Conservation (phyloP, 2,888 invertebrate genomes). For the Spodoptera picta region DNA sequence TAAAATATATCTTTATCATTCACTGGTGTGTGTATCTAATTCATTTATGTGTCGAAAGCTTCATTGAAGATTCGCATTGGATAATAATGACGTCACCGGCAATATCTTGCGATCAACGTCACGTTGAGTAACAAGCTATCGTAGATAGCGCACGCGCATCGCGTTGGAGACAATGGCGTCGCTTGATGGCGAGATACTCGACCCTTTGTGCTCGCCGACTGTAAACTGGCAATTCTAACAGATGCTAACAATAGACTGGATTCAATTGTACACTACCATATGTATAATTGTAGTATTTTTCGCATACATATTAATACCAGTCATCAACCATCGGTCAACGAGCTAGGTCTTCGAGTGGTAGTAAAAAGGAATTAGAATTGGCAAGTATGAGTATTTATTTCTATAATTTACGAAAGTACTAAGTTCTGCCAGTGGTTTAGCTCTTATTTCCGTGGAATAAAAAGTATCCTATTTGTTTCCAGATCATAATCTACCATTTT, state of each 20-base stretch:
- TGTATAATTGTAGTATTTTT: conserved; percentile 15
- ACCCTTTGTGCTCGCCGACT: conserved; percentile 70
- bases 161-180: conserved; percentile 70
- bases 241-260: conserved; percentile 53
- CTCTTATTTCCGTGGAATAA: no score
- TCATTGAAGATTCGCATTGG: conserved; percentile 28
- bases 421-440: no score
- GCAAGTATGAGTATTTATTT: no score
- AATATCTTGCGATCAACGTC: conserved; percentile 77
- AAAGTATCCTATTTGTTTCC: no score
- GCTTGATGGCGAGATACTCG: conserved; percentile 65
- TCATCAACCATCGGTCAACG: background rate
- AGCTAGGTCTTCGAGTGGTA: no score
- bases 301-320: background rate
- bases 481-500: no score
- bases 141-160: conserved; percentile 80
- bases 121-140: conserved; percentile 70
- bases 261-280: conserved; percentile 39
- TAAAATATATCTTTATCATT: no score
- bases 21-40: no score
- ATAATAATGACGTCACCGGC: conserved; percentile 62
- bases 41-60: conserved; percentile 10
- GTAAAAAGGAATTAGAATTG: no score
- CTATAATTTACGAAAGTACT: no score
- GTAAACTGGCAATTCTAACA: conserved; percentile 53